Percentiles rank a stretch among this genome's conserved stretches.
Evolutionary conservation across 2,113 vertebrate genomes (phyloP).

Genomic region (Pelodiscus sinensis): DNA sequence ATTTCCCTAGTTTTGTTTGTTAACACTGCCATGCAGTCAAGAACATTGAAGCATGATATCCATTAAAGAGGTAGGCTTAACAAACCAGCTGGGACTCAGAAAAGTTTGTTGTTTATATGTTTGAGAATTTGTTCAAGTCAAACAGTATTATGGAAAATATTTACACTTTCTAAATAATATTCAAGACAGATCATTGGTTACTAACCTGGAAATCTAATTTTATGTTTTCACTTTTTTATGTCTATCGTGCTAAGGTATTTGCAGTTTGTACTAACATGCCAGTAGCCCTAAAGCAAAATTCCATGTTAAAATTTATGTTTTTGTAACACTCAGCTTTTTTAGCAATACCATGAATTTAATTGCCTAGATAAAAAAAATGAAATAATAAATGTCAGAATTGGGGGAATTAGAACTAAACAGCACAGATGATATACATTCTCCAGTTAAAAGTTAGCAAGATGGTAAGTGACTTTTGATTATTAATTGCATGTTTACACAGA

Average conservation of each 20-base stretch:
- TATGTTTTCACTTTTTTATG: conserved; percentile 32
- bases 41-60: not conserved
- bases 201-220: conserved; percentile 55
- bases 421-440: conserved; percentile 50
- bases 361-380: conserved; percentile 56
- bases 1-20: not conserved
- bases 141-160: conserved; percentile 19
- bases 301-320: conserved; percentile 64
- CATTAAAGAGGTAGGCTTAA: conserved; percentile 42
- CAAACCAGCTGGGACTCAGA: conserved; percentile 41
- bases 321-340: conserved; percentile 63
- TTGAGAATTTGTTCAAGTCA: conserved; percentile 52
- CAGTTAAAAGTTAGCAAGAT: conserved; percentile 6
- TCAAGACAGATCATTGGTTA: conserved; percentile 44
- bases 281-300: conserved; percentile 62
- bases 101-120: conserved; percentile 58
- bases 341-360: conserved; percentile 65
- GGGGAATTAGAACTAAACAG: conserved; percentile 56
- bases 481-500: not conserved
- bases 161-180: conserved; percentile 52
- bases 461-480: conserved; percentile 1
- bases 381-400: conserved; percentile 75
- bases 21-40: not conserved
- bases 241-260: conserved; percentile 30
- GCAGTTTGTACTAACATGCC: conserved; percentile 60